Evolutionary conservation across 2,797 vertebrate species (phyloP), one percentile per base, ranked within the genome.

Genomic region (Cheirogaleus major): DNA sequence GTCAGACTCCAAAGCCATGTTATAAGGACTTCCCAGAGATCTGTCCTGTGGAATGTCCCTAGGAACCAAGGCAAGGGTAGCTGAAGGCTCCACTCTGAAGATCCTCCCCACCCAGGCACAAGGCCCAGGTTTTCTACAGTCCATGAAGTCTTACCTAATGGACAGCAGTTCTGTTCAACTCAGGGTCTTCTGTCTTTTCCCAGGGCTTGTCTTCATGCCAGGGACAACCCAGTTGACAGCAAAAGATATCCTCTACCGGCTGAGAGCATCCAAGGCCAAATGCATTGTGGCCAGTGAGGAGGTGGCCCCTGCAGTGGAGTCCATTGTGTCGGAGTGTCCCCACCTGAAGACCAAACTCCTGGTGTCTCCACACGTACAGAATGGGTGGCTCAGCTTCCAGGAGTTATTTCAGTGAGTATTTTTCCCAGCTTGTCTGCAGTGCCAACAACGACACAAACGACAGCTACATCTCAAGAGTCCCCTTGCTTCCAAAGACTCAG

Each of bases 201-300:
- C 70, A 99, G 99, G 98, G 59, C 96, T 98, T 5, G 96, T 99
- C 69, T 98, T 99, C 70, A 98, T 99, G 61, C 99, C 99, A 1
- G 99, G 99, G 59, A 98, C 99, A 9, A 98, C 90, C 38, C 99
- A 99, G 96, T 97, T 99, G 78, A 99, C 98, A 17, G 98, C 98
- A 82, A 98, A 98, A 97, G 99, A 99, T 67, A 98, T 99, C 89
- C 96, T 98, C 15, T 98, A 99, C 63, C 97, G 99, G 38, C 98
- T 99, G 9, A 98, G 91, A 92, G 92, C 87, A 10, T 99, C 99
- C 30, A 98, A 98, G 41, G 99, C 99, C 91, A 99, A 98, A 78
- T 98, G 99, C 85, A 96, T 99, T 20, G 98, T 99, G 84, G 97
- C 98, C 50, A 98, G 98, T 61, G 98, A 99, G 18, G 96, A 97